phyloP scores from a whole-genome alignment of 2,888 invertebrate genomes.

The Melieria omissa region DNA sequence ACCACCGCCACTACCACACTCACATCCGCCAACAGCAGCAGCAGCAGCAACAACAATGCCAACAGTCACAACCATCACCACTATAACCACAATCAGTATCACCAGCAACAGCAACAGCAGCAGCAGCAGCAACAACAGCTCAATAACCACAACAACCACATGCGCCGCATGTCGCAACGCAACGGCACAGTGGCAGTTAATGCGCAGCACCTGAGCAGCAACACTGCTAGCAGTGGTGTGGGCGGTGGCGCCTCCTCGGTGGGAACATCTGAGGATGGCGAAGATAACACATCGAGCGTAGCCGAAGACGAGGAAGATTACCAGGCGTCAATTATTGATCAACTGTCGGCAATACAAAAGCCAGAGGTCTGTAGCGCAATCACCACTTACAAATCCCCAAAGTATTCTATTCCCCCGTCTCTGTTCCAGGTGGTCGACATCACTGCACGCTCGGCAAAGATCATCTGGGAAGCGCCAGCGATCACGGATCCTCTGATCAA shows the following conservation, averaged over 20 bases:
- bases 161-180: slow-evolving; percentile 48
- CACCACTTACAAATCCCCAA: slow-evolving; percentile 9
- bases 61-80: slow-evolving; percentile 27
- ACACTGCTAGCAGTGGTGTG: slow-evolving; percentile 48
- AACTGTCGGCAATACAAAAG: slow-evolving; percentile 79
- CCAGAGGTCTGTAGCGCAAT: slow-evolving; percentile 71
- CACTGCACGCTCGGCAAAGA: slow-evolving; percentile 84
- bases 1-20: slow-evolving; percentile 25
- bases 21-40: slow-evolving; percentile 32
- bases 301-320: slow-evolving; percentile 82
- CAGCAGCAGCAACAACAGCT: slow-evolving; percentile 44
- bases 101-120: slow-evolving; percentile 17
- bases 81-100: slow-evolving; percentile 15
- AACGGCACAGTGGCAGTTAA: slow-evolving; percentile 38
- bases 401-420: slow-evolving; percentile 4
- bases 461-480: slow-evolving; percentile 82
- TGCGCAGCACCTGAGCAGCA: slow-evolving; percentile 23
- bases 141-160: slow-evolving; percentile 47
- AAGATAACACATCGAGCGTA: slow-evolving; percentile 78
- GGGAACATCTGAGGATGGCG: slow-evolving; percentile 84
- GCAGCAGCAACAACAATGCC: slow-evolving; percentile 34
- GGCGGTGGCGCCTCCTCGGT: slow-evolving; percentile 68
- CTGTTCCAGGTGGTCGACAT: slow-evolving; percentile 79
- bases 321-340: slow-evolving; percentile 75
- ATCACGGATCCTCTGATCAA: slow-evolving; percentile 59